Evolutionary conservation across 2,888 invertebrate species (phyloP).

Genomic region (Rhagium mordax): DNA sequence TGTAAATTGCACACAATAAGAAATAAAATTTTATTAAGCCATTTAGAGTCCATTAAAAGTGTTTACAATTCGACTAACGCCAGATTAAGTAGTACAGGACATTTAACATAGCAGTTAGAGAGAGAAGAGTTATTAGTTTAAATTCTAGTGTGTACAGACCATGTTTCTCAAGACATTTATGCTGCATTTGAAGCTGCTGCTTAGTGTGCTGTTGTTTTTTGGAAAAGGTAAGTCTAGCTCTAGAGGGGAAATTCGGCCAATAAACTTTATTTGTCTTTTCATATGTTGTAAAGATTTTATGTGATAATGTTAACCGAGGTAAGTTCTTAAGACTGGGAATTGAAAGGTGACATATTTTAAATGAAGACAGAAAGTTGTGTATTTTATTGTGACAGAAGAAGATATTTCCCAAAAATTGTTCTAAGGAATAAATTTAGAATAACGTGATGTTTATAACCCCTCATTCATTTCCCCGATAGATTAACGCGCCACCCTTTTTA

Average conservation of each 20-base stretch:
- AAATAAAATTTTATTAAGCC: slow-evolving; percentile 60
- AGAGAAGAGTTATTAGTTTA: slow-evolving; percentile 23
- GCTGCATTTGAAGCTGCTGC: slow-evolving; percentile 27
- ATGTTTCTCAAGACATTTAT: slow-evolving; percentile 33
- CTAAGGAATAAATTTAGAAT: too few relatives aligned
- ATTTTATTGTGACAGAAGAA: too few relatives aligned
- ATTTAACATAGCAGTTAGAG: slow-evolving; percentile 43
- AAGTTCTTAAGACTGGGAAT: too few relatives aligned
- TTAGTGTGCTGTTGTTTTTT: slow-evolving; percentile 24
- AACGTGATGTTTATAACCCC: too few relatives aligned
- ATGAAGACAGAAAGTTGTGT: too few relatives aligned
- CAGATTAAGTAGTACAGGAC: slow-evolving; percentile 53
- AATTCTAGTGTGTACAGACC: slow-evolving; percentile 7
- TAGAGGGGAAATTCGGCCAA: not conserved
- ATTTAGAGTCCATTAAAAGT: slow-evolving; percentile 59
- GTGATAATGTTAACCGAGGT: too few relatives aligned
- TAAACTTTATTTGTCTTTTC: not conserved
- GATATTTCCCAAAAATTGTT: too few relatives aligned
- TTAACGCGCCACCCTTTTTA: too few relatives aligned
- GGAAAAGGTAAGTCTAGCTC: slow-evolving; percentile 37
- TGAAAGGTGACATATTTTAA: too few relatives aligned
- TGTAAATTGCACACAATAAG: slow-evolving; percentile 54
- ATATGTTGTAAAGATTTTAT: too few relatives aligned
- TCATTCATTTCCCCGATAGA: too few relatives aligned
- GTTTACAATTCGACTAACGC: slow-evolving; percentile 60